These are phyloP conservation scores for Silurus meridionalis DNA, from an alignment of 2,113 vertebrate species.

Conservation along the genomic window DNA sequence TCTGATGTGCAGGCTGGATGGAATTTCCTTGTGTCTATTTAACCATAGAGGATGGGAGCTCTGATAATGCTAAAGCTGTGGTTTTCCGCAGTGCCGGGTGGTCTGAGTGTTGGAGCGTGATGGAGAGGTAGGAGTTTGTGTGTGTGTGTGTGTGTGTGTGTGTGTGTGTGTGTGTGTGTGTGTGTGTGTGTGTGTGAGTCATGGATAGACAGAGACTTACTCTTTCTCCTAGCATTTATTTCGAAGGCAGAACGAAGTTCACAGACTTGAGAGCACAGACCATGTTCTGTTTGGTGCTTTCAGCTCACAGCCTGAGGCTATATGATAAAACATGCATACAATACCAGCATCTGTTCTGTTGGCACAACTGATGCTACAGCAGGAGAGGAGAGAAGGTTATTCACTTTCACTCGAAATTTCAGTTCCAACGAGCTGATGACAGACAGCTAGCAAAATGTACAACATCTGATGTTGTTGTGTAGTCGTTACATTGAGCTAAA, in stretches of 20 bases:
- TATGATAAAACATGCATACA: slow-evolving; percentile 57
- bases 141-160: no score
- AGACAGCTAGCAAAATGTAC: not conserved
- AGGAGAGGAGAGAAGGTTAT: slow-evolving; percentile 25
- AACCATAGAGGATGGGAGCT: slow-evolving; percentile 18
- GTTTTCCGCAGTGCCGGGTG: slow-evolving; percentile 41
- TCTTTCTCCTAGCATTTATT: slow-evolving; percentile 27
- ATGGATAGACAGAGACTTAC: not conserved
- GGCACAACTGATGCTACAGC: slow-evolving; percentile 49
- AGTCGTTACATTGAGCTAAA: not conserved
- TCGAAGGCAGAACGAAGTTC: slow-evolving; percentile 43
- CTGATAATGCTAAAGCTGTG: slow-evolving; percentile 32
- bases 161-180: no score
- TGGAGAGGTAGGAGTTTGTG: not conserved
- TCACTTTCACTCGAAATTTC: slow-evolving; percentile 37
- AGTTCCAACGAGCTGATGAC: slow-evolving; percentile 34
- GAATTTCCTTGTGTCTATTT: slow-evolving; percentile 42
- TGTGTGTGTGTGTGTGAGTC: no score
- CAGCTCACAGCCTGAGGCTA: slow-evolving; percentile 38
- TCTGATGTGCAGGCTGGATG: slow-evolving; percentile 12
- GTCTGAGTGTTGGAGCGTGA: slow-evolving; percentile 38
- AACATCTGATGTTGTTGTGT: not conserved
- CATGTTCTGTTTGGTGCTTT: slow-evolving; percentile 49
- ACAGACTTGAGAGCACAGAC: slow-evolving; percentile 55
- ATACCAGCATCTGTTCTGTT: slow-evolving; percentile 61